A percentile compares a stretch with the other conserved stretches of the same genome.
Evolutionary conservation across 2,888 invertebrate species (phyloP).

Genomic region (Chelonus formosanus): DNA sequence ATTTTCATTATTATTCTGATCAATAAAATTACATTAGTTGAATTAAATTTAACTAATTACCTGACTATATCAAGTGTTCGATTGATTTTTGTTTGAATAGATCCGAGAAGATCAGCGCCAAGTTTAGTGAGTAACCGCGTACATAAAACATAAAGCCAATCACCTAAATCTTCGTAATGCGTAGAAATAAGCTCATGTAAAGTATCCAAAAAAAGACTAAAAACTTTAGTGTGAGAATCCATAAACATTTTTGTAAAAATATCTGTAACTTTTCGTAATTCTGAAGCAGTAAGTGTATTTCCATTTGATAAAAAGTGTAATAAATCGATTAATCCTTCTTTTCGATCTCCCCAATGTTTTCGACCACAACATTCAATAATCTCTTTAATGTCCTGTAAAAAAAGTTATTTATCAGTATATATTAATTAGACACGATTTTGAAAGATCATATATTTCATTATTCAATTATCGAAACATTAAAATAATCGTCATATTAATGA

Average conservation of each 20-base stretch:
- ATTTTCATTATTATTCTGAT: conserved; percentile 27
- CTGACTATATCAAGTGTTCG: conserved; percentile 83
- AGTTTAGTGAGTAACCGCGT: conserved; percentile 88
- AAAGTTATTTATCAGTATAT: background rate
- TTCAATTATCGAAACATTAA: no score
- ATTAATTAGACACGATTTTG: no score
- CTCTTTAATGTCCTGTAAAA: conserved; percentile 78
- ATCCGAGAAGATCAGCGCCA: conserved; percentile 90
- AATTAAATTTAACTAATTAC: conserved; percentile 56
- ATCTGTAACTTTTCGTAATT: conserved; percentile 87
- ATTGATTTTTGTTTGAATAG: conserved; percentile 90
- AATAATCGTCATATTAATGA: no score
- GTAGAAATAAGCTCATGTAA: conserved; percentile 87
- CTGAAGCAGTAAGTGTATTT: conserved; percentile 73
- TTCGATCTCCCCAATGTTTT: conserved; percentile 93
- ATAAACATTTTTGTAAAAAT: conserved; percentile 96
- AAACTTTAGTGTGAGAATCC: conserved; percentile 94
- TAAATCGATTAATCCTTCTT: conserved; percentile 88
- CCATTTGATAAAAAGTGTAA: conserved; percentile 79
- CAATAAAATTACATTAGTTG: background rate
- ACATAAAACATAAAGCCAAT: conserved; percentile 93
- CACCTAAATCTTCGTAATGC: conserved; percentile 87
- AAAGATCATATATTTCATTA: no score
- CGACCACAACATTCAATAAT: conserved; percentile 89
- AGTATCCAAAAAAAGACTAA: conserved; percentile 92